Percentiles rank a stretch among this genome's conserved stretches.
Conservation (phyloP, 1,140 invertebrate species). For the Lerema accius region DNA sequence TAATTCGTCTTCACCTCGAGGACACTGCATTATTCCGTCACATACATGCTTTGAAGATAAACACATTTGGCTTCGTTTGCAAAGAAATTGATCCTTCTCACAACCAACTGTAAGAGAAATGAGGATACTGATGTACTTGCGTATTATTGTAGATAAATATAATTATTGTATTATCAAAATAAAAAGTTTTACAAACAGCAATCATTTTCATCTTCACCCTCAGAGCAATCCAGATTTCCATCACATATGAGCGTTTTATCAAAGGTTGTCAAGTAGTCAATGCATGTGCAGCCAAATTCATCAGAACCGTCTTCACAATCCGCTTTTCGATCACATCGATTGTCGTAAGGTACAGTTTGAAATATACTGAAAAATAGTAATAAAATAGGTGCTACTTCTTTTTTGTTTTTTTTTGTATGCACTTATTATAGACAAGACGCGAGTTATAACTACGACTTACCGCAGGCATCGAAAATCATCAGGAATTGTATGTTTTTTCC, state of each 20-base stretch:
- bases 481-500: constrained; percentile 56
- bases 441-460: too few relatives aligned
- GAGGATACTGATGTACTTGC: constrained; percentile 27
- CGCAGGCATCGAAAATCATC: constrained; percentile 65
- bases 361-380: constrained; percentile 79
- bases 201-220: constrained; percentile 89
- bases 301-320: constrained; percentile 94
- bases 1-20: constrained; percentile 88
- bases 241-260: constrained; percentile 87
- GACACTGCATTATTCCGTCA: constrained; percentile 86
- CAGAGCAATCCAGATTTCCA: constrained; percentile 89
- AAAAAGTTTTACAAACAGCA: constrained; percentile 83
- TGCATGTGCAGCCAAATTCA: constrained; percentile 89
- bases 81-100: constrained; percentile 82
- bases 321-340: constrained; percentile 86
- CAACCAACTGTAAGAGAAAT: constrained; percentile 81
- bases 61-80: constrained; percentile 84
- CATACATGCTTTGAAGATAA: constrained; percentile 84
- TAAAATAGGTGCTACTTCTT: too few relatives aligned
- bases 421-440: too few relatives aligned
- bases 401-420: background rate
- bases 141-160: constrained; percentile 24
- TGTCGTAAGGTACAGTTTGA: constrained; percentile 84
- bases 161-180: constrained; percentile 1
- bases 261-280: constrained; percentile 84